Conservation (phyloP, 2,888 invertebrate species). For the Oscheius sp. region DNA sequence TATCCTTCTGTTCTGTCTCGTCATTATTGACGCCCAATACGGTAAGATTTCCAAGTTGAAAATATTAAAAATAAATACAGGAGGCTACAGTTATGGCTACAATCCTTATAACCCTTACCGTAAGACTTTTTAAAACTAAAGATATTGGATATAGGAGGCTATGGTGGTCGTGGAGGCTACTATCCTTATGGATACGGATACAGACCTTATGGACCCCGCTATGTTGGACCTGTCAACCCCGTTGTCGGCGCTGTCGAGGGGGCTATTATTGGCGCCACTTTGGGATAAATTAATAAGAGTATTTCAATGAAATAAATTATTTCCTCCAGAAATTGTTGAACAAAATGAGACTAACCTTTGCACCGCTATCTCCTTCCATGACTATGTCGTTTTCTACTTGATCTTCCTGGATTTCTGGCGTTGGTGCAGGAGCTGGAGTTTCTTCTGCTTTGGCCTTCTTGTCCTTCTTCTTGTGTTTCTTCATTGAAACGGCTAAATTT, state of each 20-base stretch:
- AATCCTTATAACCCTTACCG: conserved; percentile 9
- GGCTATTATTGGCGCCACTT: conserved; percentile 29
- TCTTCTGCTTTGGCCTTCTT: background rate
- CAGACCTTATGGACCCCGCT: background rate
- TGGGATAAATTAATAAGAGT: conserved; percentile 8
- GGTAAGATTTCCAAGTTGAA: no score
- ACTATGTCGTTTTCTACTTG: conserved; percentile 4
- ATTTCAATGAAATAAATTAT: background rate
- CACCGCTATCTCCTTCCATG: conserved; percentile 1
- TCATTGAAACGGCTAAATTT: conserved; percentile 7
- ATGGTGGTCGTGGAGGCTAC: background rate
- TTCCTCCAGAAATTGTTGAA: background rate
- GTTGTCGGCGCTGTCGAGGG: conserved; percentile 21
- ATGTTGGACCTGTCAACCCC: conserved; percentile 2
- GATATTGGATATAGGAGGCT: no score
- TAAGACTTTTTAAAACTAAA: no score
- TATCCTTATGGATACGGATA: conserved; percentile 8
- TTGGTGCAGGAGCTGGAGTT: conserved; percentile 6
- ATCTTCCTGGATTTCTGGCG: background rate
- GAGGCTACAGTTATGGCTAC: conserved; percentile 11
- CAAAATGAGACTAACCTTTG: background rate
- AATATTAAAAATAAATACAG: no score
- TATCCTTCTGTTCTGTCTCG: no score
- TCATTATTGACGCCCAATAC: no score
- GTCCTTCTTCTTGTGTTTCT: conserved; percentile 11